Conservation (phyloP, 2,113 vertebrate species). For the Arenaria interpres region DNA sequence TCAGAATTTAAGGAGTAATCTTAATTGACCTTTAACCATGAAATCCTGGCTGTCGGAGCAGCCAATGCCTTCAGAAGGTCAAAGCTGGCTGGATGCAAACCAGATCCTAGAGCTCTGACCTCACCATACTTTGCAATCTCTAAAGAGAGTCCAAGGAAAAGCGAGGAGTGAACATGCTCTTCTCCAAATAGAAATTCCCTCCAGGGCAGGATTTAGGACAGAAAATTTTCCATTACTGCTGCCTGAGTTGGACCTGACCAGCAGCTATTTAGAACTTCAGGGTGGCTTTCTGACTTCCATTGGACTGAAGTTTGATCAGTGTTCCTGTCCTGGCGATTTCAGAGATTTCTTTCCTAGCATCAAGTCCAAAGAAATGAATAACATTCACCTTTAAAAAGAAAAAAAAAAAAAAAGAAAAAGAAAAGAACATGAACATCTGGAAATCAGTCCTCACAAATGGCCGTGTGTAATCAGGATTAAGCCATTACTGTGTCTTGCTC, state of each 20-base stretch:
- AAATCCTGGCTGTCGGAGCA: background rate
- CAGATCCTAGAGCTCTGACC: slow-evolving; percentile 28
- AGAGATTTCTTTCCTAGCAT: background rate
- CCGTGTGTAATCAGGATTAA: slow-evolving; percentile 40
- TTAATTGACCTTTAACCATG: slow-evolving; percentile 5
- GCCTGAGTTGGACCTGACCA: background rate
- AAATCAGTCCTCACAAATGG: slow-evolving; percentile 23
- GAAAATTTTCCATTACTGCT: slow-evolving; percentile 31
- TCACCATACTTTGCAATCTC: background rate
- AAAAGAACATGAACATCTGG: slow-evolving; percentile 44
- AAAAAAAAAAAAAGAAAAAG: background rate
- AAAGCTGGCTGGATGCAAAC: background rate
- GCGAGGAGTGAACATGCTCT: background rate
- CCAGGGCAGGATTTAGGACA: slow-evolving; percentile 9
- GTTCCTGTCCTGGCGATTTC: background rate
- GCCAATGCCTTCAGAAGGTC: slow-evolving; percentile 34
- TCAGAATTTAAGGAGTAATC: background rate
- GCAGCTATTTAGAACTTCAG: slow-evolving; percentile 2
- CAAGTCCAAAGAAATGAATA: slow-evolving; percentile 16
- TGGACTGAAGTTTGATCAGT: background rate
- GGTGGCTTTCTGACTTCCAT: background rate
- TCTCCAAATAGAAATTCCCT: slow-evolving; percentile 18
- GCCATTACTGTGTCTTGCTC: slow-evolving; percentile 35
- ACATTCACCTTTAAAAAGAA: background rate
- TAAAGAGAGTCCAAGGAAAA: slow-evolving; percentile 30